phyloP scores from a whole-genome alignment of 2,797 vertebrate genomes.

The Synanceia verrucosa region DNA sequence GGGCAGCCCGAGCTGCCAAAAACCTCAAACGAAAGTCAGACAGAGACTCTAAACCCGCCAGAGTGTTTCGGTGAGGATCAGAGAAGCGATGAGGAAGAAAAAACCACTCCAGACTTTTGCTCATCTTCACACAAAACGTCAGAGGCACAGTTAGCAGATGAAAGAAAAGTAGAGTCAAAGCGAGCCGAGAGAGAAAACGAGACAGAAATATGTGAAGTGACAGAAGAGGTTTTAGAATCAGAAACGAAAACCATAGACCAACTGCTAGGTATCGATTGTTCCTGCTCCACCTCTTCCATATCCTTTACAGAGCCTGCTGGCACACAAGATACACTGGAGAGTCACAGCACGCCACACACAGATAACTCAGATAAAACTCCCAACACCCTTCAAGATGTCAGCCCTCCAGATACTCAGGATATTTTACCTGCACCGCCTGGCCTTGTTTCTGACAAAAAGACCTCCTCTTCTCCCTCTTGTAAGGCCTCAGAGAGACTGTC shows the following conservation, averaged over 20 bases:
- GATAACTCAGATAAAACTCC: conserved; percentile 51
- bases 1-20: conserved; percentile 27
- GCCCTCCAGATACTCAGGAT: conserved; percentile 74
- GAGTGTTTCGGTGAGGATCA: conserved; percentile 48
- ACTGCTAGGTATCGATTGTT: conserved; percentile 53
- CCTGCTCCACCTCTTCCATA: conserved; percentile 51
- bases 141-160: conserved; percentile 40
- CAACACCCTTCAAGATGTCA: conserved; percentile 39
- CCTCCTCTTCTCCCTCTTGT: conserved; percentile 67
- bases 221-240: conserved; percentile 41
- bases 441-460: conserved; percentile 78
- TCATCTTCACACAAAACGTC: conserved; percentile 37
- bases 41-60: conserved; percentile 39
- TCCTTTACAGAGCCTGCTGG: conserved; percentile 32
- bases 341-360: conserved; percentile 38
- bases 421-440: conserved; percentile 61
- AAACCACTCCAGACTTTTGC: conserved; percentile 39
- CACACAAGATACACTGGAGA: conserved; percentile 48
- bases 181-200: conserved; percentile 35
- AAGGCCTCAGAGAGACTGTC: conserved; percentile 81
- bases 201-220: conserved; percentile 24
- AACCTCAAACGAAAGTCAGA: conserved; percentile 40
- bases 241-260: conserved; percentile 39
- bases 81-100: conserved; percentile 46
- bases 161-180: conserved; percentile 39